Percentiles rank a stretch among this genome's conserved stretches.
Conservation (phyloP, 2,113 vertebrate genomes). For the Athene noctua region DNA sequence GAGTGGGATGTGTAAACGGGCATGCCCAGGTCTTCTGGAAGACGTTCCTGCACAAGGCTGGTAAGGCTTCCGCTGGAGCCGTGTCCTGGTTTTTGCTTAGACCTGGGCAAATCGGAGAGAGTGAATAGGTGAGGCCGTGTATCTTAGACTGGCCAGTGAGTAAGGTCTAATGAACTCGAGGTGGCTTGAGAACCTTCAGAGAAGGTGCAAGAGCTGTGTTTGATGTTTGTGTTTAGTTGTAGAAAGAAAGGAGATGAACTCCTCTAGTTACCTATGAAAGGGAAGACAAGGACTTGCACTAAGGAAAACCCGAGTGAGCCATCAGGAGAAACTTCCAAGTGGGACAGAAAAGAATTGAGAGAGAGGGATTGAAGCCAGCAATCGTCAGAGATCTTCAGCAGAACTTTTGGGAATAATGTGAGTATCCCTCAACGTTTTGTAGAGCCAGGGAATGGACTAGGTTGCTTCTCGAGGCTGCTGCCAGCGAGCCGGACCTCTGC, state of each 20-base stretch:
- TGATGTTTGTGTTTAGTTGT: not conserved
- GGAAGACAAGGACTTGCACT: not conserved
- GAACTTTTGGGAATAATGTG: accelerated
- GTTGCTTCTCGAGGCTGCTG: accelerated
- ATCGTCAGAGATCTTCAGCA: not conserved
- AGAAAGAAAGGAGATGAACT: not conserved
- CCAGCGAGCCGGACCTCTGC: not conserved
- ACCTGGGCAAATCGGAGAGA: not conserved
- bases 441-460: not conserved
- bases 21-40: not conserved
- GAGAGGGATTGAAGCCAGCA: not conserved
- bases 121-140: not conserved
- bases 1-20: not conserved
- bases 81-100: not conserved
- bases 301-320: not conserved
- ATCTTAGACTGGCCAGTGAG: not conserved
- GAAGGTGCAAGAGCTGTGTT: not conserved
- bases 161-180: not conserved
- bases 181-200: not conserved
- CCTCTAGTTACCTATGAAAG: not conserved
- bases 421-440: accelerated
- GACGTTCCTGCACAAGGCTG: not conserved
- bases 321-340: not conserved
- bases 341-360: not conserved
- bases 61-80: not conserved